Evolutionary conservation across 2,888 invertebrate genomes (phyloP).

Genomic region (Adela reaumurella): DNA sequence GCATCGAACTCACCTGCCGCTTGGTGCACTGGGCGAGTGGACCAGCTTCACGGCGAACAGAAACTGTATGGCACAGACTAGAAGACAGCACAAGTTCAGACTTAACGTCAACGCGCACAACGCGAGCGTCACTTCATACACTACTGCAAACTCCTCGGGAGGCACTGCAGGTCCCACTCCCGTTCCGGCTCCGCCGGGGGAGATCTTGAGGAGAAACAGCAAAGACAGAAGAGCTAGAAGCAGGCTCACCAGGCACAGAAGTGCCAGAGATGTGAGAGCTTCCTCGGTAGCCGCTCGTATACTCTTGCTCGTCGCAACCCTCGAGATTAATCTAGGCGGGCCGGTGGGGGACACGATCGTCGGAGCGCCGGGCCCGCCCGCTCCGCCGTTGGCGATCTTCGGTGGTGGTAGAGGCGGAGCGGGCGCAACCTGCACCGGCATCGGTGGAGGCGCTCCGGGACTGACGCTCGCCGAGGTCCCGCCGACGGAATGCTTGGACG

Average conservation of each 20-base stretch:
- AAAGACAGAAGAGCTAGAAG: conserved; percentile 79
- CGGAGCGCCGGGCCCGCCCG: conserved; percentile 57
- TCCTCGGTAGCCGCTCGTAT: conserved; percentile 55
- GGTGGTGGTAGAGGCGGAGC: conserved; percentile 36
- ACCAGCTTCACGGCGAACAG: conserved; percentile 90
- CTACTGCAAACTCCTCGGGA: conserved; percentile 80
- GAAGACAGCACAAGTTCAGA: conserved; percentile 83
- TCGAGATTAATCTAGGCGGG: conserved; percentile 20
- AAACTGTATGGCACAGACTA: conserved; percentile 93
- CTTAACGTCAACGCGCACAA: conserved; percentile 85
- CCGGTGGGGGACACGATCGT: conserved; percentile 18
- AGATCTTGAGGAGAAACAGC: conserved; percentile 81
- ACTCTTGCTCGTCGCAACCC: conserved; percentile 30
- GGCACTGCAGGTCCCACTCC: conserved; percentile 52
- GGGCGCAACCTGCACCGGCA: conserved; percentile 18
- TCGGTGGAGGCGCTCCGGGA: conserved; percentile 43
- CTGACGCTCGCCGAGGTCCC: conserved; percentile 56
- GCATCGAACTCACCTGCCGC: conserved; percentile 55
- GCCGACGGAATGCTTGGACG: conserved; percentile 62
- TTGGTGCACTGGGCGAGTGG: conserved; percentile 78
- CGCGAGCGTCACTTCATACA: conserved; percentile 89
- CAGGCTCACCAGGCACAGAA: conserved; percentile 82
- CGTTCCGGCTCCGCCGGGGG: conserved; percentile 59
- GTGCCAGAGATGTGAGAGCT: conserved; percentile 79
- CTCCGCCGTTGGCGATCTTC: conserved; percentile 47